Conservation (phyloP, 2,888 invertebrate genomes). For the Lymantria monacha region DNA sequence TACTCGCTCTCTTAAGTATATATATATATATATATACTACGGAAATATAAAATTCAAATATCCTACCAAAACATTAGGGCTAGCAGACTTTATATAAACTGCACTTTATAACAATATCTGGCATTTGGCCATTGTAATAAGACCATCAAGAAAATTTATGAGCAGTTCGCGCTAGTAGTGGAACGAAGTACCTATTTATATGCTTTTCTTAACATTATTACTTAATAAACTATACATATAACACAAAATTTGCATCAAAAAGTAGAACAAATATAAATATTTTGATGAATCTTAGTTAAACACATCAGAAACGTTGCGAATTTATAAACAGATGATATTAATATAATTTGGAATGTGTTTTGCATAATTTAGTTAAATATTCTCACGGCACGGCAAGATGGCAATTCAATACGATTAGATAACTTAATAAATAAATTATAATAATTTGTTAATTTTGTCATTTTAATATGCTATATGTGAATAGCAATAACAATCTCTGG, state of each 20-base stretch:
- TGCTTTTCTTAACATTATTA: neutral
- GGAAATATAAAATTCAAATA: no score
- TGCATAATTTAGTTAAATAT: constrained; percentile 16
- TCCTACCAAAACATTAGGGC: no score
- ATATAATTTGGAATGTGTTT: constrained; percentile 18
- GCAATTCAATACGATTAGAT: neutral
- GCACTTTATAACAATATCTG: neutral
- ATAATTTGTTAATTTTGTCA: neutral
- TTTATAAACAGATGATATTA: constrained; percentile 22
- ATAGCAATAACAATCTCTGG: neutral
- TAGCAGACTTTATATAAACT: no score
- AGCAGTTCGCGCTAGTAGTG: neutral
- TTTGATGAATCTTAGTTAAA: neutral
- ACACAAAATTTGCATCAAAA: neutral
- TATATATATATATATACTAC: no score
- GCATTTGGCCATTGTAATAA: neutral
- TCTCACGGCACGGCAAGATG: neutral
- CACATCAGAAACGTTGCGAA: constrained; percentile 12
- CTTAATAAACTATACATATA: neutral
- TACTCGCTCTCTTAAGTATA: no score
- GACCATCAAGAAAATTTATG: neutral
- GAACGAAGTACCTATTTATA: neutral
- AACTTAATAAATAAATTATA: neutral
- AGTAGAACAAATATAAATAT: neutral
- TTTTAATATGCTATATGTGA: neutral